These are phyloP conservation scores for Sinocyclocheilus grahami DNA, from an alignment of 2,113 vertebrate genomes.

Conservation along the genomic window DNA sequence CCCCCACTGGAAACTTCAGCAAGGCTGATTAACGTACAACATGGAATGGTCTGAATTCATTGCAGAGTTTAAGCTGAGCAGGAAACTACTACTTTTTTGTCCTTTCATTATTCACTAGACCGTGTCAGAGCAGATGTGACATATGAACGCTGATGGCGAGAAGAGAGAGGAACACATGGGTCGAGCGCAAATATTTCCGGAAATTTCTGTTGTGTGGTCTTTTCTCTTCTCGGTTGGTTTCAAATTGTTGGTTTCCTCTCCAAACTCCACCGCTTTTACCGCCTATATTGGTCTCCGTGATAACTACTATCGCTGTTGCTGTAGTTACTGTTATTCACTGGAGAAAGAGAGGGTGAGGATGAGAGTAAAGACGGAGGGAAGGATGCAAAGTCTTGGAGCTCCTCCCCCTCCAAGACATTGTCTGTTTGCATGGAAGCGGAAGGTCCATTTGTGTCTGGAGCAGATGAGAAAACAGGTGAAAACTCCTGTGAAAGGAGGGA, in stretches of 20 bases:
- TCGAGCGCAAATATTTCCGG: background rate
- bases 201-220: background rate
- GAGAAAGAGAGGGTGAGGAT: constrained; percentile 37
- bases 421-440: constrained; percentile 30
- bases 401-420: background rate
- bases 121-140: background rate
- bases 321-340: constrained; percentile 28
- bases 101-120: background rate
- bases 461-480: constrained; percentile 30
- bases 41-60: background rate
- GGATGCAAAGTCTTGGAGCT: constrained; percentile 5
- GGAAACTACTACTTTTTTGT: background rate
- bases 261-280: background rate
- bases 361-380: constrained; percentile 30
- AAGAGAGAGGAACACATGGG: background rate
- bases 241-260: background rate
- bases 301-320: constrained; percentile 19
- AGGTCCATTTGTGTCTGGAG: background rate
- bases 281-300: background rate
- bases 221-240: background rate
- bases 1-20: background rate
- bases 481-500: constrained; percentile 29
- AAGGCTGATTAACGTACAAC: background rate
- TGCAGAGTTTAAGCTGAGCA: background rate
- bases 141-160: background rate